A percentile compares a stretch with the other conserved stretches of the same genome.
Conservation (phyloP, 2,113 vertebrate genomes). For the Australoheros scitulus region DNA sequence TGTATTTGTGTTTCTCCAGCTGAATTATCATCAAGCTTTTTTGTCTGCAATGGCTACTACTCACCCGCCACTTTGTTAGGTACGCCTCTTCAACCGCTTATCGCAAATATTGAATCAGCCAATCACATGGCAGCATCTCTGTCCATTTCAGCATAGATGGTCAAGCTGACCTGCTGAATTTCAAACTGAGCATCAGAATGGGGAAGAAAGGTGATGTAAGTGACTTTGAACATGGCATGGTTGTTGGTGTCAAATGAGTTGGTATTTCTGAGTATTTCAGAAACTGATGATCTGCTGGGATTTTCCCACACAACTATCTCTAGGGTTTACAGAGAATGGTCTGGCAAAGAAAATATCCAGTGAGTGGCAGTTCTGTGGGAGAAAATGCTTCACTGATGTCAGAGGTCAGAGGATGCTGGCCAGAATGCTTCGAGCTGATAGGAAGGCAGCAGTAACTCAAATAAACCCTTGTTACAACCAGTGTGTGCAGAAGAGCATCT, state of each 20-base stretch:
- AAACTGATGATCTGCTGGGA: background rate
- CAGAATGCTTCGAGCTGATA: background rate
- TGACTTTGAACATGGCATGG: background rate
- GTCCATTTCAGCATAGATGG: background rate
- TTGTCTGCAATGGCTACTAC: rapidly evolving
- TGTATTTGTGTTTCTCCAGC: background rate
- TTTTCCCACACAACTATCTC: background rate
- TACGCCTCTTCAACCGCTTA: background rate
- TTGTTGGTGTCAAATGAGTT: background rate
- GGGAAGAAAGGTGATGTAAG: too few species aligned
- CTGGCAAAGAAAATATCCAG: background rate
- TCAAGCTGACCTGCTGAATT: background rate
- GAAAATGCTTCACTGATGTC: background rate
- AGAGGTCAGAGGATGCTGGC: background rate
- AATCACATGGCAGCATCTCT: too few species aligned
- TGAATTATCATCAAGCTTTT: background rate
- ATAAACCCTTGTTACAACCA: background rate
- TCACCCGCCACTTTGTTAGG: background rate
- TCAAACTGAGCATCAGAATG: background rate
- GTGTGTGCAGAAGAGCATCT: background rate
- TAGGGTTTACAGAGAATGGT: background rate
- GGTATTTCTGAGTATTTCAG: background rate
- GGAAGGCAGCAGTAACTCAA: background rate
- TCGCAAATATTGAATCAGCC: background rate
- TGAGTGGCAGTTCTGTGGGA: background rate